phyloP scores from a whole-genome alignment of 2,888 invertebrate genomes.

The Prenolepis imparis region DNA sequence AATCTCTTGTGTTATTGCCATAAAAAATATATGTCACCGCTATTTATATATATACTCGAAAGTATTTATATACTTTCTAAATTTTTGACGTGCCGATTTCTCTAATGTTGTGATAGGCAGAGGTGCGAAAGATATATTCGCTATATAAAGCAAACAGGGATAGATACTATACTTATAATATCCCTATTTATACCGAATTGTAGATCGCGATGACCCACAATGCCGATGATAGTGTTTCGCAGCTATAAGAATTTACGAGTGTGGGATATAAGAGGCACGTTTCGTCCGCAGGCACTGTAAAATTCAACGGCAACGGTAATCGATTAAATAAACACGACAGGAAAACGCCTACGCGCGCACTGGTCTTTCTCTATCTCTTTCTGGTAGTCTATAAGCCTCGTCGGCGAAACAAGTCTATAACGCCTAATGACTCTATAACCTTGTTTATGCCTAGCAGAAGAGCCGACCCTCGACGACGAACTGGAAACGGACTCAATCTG shows the following conservation, averaged over 20 bases:
- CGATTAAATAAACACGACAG: slow-evolving; percentile 69
- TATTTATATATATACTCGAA: too few species aligned
- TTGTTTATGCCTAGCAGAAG: slow-evolving; percentile 55
- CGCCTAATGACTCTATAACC: slow-evolving; percentile 70
- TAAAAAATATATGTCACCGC: not conserved
- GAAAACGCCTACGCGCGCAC: slow-evolving; percentile 34
- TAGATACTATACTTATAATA: not conserved
- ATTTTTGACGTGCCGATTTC: not conserved
- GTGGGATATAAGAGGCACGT: slow-evolving; percentile 20
- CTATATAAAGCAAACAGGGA: not conserved
- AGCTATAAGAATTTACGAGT: slow-evolving; percentile 31
- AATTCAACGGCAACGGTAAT: slow-evolving; percentile 65
- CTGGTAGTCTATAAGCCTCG: slow-evolving; percentile 38
- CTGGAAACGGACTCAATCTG: slow-evolving; percentile 36
- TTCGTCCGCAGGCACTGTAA: slow-evolving; percentile 54
- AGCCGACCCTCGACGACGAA: slow-evolving; percentile 45
- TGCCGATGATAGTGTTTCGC: slow-evolving; percentile 42
- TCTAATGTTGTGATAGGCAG: not conserved
- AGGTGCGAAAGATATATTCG: slow-evolving; percentile 32
- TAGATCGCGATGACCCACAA: slow-evolving; percentile 18
- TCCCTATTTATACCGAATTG: not conserved
- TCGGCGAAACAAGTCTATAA: slow-evolving; percentile 56
- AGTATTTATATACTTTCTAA: not conserved
- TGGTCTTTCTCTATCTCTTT: slow-evolving; percentile 7
- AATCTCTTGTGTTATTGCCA: not conserved